Base-by-base conservation (phyloP, 2,113 vertebrate species). In the Oryzias javanicus region DNA sequence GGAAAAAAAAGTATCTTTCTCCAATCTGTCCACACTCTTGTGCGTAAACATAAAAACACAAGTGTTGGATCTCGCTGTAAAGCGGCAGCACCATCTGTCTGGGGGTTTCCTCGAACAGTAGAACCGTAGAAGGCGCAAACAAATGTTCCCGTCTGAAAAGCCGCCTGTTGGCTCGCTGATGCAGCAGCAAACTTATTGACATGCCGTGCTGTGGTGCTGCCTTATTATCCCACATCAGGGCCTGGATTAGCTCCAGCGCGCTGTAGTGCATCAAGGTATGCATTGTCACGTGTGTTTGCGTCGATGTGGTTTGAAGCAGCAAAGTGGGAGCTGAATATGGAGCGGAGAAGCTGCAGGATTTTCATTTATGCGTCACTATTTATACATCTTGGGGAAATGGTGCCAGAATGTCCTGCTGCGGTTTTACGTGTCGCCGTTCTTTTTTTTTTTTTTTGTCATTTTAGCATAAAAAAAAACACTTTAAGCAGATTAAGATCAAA, bases 251-350 rank as follows among this genome's bases (percentile, higher is more conserved):
- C n/a, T n/a, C 18, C 49, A 22, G 64, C 2, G 17, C 45, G 16
- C 60, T 61, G 48, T 54, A 74, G 40, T 44, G 51, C 49, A 10
- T 42, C 49, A 27, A 42, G 67, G 67, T 29, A 35, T 10, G 42
- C 58, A 4, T 54, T 42, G 49, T 74, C 58, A 45, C 72, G 76
- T 82, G 59, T 61, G 70, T 60, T 73, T 50, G 42, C 52, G 64
- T 60, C 70, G 61, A 70, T 72, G 73, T 49, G 22, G 66, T 51
- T 53, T 64, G 67, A 70, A 72, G 55, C 57, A 75, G 76, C 64
- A 66, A 76, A 62, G 61, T 62, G 72, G 25, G 25, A 49, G 25
- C 62, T 47, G 3, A 1, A 10, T 50, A 49, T 52, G 57, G 56
- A 65, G 49, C n/a, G 29, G 20, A 29, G 52, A 4, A 15, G 6